Conservation (phyloP, 2,797 vertebrate genomes). For the Pangasius djambal region DNA sequence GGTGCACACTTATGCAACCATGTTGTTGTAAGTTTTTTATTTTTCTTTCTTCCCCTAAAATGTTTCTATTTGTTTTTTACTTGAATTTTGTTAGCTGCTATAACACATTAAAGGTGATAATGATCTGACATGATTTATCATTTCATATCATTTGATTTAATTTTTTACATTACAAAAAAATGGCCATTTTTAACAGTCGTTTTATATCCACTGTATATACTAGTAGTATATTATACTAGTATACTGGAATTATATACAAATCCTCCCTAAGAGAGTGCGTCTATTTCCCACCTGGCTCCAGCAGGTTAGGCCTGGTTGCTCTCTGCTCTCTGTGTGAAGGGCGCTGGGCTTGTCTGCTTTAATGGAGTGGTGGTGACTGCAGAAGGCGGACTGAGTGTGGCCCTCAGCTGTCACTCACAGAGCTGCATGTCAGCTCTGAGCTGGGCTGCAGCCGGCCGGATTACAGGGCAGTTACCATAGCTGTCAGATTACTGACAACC, state of each 20-base stretch:
- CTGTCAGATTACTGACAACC: slow-evolving; percentile 99
- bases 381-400: slow-evolving; percentile 95
- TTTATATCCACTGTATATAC: not conserved
- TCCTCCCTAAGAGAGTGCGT: slow-evolving; percentile 51
- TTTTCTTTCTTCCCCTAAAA: not conserved
- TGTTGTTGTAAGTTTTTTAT: not conserved
- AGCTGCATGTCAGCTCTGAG: slow-evolving; percentile 93
- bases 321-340: slow-evolving; percentile 85
- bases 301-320: slow-evolving; percentile 50
- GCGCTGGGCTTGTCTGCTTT: slow-evolving; percentile 99
- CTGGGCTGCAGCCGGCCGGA: slow-evolving; percentile 97
- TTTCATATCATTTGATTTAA: not conserved
- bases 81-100: not conserved
- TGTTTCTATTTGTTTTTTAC: not conserved
- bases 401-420: slow-evolving; percentile 99
- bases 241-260: not conserved
- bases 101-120: not conserved
- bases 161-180: not conserved
- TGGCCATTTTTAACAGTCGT: not conserved
- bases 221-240: not conserved
- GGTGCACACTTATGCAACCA: not conserved
- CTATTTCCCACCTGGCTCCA: slow-evolving; percentile 33
- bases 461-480: slow-evolving; percentile 99
- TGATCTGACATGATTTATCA: not conserved
- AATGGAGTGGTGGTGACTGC: slow-evolving; percentile 99